Percentiles rank a stretch among this genome's conserved stretches.
Evolutionary conservation across 2,113 vertebrate genomes (phyloP).

Genomic region (Rallus limicola): DNA sequence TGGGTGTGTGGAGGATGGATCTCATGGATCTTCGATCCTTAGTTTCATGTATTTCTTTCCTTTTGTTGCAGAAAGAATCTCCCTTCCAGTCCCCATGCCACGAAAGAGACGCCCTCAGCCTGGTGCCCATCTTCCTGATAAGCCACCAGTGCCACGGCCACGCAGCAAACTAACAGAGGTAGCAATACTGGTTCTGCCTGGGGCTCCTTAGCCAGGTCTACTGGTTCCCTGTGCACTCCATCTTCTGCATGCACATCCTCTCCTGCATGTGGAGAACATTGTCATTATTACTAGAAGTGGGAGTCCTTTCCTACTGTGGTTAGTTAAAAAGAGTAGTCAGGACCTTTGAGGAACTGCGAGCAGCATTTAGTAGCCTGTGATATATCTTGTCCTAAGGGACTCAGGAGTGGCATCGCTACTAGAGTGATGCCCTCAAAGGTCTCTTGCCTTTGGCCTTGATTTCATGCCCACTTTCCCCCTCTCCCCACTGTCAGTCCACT

Average conservation of each 20-base stretch:
- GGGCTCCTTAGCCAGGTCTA: neutral
- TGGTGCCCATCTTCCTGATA: neutral
- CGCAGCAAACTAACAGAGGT: constrained; percentile 79
- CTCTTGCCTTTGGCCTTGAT: neutral
- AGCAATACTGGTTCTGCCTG: neutral
- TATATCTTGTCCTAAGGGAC: neutral
- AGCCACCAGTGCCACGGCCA: constrained; percentile 75
- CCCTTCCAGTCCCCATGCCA: constrained; percentile 73
- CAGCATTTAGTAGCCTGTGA: neutral
- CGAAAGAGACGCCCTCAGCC: constrained; percentile 58
- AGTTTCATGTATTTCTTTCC: neutral
- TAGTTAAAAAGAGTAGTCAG: neutral
- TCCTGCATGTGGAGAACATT: neutral
- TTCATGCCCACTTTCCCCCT: neutral
- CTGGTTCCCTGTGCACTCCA: neutral
- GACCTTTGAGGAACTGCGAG: neutral
- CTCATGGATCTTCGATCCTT: neutral
- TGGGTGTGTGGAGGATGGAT: neutral
- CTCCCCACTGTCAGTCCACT: constrained; percentile 61
- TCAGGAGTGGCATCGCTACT: neutral
- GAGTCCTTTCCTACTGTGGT: neutral
- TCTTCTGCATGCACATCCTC: neutral
- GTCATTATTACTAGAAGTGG: neutral
- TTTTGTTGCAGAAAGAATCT: constrained; percentile 15
- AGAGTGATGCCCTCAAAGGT: neutral